Percentiles rank a stretch among this genome's conserved stretches.
phyloP scores from a whole-genome alignment of 2,797 vertebrate genomes.

The Lepidocolaptes lacrymiger region DNA sequence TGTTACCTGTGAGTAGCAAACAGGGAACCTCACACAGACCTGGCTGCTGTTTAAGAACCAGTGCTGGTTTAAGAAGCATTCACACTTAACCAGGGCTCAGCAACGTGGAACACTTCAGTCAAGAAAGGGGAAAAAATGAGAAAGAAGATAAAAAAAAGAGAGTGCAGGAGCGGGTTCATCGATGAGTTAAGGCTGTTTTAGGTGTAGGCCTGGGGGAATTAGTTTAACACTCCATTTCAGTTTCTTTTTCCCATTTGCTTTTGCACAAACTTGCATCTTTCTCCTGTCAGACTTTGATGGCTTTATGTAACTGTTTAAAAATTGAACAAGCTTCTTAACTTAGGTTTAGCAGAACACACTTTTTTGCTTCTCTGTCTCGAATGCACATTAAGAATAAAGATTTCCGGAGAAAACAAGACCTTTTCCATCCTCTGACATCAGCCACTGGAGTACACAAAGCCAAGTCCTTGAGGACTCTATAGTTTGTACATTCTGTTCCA shows the following conservation, averaged over 20 bases:
- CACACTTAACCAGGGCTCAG: background rate
- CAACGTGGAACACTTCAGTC: background rate
- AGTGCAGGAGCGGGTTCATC: background rate
- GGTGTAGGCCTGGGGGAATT: constrained; percentile 55
- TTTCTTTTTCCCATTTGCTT: constrained; percentile 23
- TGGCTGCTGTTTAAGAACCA: too few species aligned
- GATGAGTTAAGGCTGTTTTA: constrained; percentile 23
- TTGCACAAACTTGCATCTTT: constrained; percentile 38
- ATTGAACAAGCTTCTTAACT: constrained; percentile 74
- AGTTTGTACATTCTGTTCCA: constrained; percentile 55
- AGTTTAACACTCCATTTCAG: constrained; percentile 51
- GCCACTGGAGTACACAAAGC: constrained; percentile 29
- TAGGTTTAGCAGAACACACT: constrained; percentile 54
- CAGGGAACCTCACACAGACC: background rate
- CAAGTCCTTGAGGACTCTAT: constrained; percentile 42
- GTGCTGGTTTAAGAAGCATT: background rate
- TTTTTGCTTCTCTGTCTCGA: constrained; percentile 21
- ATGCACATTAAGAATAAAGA: constrained; percentile 61
- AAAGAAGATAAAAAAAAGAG: background rate
- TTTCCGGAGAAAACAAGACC: constrained; percentile 34
- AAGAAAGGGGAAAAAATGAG: background rate
- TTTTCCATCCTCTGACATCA: constrained; percentile 57
- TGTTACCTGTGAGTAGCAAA: background rate
- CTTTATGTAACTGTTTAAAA: constrained; percentile 79
- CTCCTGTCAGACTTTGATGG: constrained; percentile 70